Conservation (phyloP, 1,140 invertebrate species). For the Drosophila azteca region DNA sequence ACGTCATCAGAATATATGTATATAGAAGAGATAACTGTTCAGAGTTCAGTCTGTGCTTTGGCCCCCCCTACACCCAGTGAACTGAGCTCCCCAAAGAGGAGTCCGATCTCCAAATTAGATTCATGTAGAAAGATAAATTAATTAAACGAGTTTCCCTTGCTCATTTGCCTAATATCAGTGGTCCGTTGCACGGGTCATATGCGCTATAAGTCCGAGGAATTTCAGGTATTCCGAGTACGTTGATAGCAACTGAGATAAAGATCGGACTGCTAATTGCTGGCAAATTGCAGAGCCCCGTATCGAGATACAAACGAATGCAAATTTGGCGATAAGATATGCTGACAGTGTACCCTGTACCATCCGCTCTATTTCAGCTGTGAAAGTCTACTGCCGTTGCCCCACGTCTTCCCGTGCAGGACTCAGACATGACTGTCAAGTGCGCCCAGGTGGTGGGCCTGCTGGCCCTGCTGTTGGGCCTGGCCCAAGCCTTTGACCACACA, state of each 20-base stretch:
- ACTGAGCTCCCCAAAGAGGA: background rate
- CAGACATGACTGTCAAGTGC: conserved; percentile 48
- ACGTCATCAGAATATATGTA: conserved; percentile 67
- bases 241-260: no score
- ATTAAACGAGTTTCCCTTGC: conserved; percentile 37
- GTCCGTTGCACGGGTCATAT: conserved; percentile 36
- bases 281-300: conserved; percentile 55
- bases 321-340: conserved; percentile 29
- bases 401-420: no score
- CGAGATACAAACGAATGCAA: conserved; percentile 28
- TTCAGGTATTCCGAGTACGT: background rate
- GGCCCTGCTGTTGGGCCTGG: conserved; percentile 41
- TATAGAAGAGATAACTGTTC: conserved; percentile 64
- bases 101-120: background rate
- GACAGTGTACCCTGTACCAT: no score
- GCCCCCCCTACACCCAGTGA: conserved; percentile 7
- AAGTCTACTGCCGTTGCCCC: no score
- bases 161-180: conserved; percentile 36
- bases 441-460: conserved; percentile 45
- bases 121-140: conserved; percentile 21
- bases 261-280: conserved; percentile 45
- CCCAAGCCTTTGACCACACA: conserved; percentile 66
- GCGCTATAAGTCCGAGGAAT: conserved; percentile 31
- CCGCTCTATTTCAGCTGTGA: no score
- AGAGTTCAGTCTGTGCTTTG: conserved; percentile 31